Base-by-base conservation (phyloP, 2,113 vertebrate genomes). In the Pluvianellus socialis region DNA sequence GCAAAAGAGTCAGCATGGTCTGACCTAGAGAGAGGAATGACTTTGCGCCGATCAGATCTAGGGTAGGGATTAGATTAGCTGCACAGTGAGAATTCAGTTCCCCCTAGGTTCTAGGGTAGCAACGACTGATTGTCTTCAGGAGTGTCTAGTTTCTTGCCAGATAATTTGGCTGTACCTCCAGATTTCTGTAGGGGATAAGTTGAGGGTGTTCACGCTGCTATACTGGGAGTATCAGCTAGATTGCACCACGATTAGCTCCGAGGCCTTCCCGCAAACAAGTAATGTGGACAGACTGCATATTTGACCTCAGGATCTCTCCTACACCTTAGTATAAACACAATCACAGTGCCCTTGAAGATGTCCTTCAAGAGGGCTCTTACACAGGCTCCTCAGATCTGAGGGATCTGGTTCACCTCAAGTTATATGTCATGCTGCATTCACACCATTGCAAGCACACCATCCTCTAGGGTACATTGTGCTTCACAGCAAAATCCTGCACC, bases 211-310 rank as follows among this genome's bases (percentile, higher is more conserved):
- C 88, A 87, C 3, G 1, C 68, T 89, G 44, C 74, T 92, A 27
- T 49, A 76, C 84, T 7, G 6, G 71, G 92, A 96, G 87, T 93
- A 96, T 95, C 94, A 88, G 20, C 49, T 88, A 93, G 93, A 96
- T 96, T 93, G 81, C 53, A 93, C 74, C 92, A 91, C 9, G 32
- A 87, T 91, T 93, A 90, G 53, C 70, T 96, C 66, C 58, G 75
- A 96, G 74, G 90, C 91, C 66, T 95, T 96, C 74, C 84, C 49
- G 0, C 94, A 95, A 90, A 95, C 61, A 91, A 96, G 87, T 90
- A 85, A 96, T 96, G 92, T 90, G 93, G 90, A 96, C 90, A 86
- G 83, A 90, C 93, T 85, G 70, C 96, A 95, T 92, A 94, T 94
- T 96, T 96, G 88, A 95, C 95, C 94, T 96, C 56, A 87, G 76